Base-by-base conservation (phyloP, 2,888 invertebrate genomes). In the Pemphredon lugubris region DNA sequence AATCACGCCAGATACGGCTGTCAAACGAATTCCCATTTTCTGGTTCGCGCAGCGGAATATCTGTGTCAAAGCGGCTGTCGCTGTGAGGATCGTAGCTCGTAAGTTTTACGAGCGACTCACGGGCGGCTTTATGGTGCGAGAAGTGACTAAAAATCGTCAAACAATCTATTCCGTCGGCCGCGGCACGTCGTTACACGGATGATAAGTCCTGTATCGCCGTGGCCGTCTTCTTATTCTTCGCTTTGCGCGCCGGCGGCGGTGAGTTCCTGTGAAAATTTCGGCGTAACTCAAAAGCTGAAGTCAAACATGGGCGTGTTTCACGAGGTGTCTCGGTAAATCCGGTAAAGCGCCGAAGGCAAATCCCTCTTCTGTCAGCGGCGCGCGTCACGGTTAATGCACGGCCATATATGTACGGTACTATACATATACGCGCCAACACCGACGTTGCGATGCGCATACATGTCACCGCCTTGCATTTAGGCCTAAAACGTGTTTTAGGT, bases 251-350 rank as follows among this genome's bases (percentile, higher is more conserved):
- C 73, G 81, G 69, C 75, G 82, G 75, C 82, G 81, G 73, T 75
- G 81, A 81, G 82, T 81, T 86, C 84, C 84, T 82, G 81, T 86
- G 86, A 87, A 89, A 88, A 88, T 88, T 88, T 89, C 89, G 89
- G 88, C 85, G 83, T 83, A 84, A 85, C 82, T 87, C 87, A 88
- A 89, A 89, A 86, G 87, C 87, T 82, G 3, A 88, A 86, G 87
- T 84, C 86, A 89, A 89, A 89, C 85, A 88, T 87, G 85, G 89
- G 88, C 87, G 89, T 86, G 89, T 84, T 86, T 83, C 84, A 74
- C 83, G 77, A 77, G 76, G 81, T 73, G 74, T 83, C 82, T 84
- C 85, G 84, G 84, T 85, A 85, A 87, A 86, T 86, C 85, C 84
- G 82, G 85, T 82, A 78, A 79, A 79, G 73, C 79, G 79, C 57